Base-by-base conservation (phyloP, 2,888 invertebrate genomes). In the Volucella inanis region DNA sequence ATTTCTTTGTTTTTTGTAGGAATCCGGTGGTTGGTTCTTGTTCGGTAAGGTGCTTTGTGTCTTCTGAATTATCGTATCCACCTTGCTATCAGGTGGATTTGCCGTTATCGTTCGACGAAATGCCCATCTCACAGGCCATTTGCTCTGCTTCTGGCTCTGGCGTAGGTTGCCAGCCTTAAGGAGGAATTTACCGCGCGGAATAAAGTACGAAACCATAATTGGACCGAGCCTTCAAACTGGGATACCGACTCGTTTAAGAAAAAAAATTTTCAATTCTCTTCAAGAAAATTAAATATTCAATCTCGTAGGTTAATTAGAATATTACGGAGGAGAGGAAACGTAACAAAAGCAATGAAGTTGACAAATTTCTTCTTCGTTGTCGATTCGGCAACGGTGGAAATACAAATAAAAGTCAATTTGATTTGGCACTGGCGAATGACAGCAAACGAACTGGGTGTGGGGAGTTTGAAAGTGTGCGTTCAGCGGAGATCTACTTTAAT, bases 201-300 rank as follows among this genome's bases (percentile, higher is more conserved):
- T 89, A 87, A 91, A 91, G 76, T 91, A 91, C 31, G 91, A 91
- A 82, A 91, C 91, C 91, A 91, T 91, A 12, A 18, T 49, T 14
- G 38, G 45, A 38, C 14, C 54, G n/a, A 41, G 14, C 10, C 15
- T n/a, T 31, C 52, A 54, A 31, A 39, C 55, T n/a, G 38, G 14
- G 14, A 38, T 18, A 70, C 50, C 14, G 10, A 47, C 14, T 2
- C 9, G 18, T 11, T 31, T 31, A 50, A 41, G 15, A 38, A 64
- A 78, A 47, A 49, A 64, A 70, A 50, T 14, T 41, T 45, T 57
- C 43, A 43, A 41, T 55, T 65, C 50, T 57, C 65, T 65, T 57
- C 49, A 65, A 47, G 22, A 54, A 10, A 47, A 9, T 15, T 31
- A 9, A 65, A 52, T 59, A 47, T 8, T 47, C 15, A 45, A 62